Evolutionary conservation across 2,888 invertebrate species (phyloP).

Genomic region (Ctena decussata): DNA sequence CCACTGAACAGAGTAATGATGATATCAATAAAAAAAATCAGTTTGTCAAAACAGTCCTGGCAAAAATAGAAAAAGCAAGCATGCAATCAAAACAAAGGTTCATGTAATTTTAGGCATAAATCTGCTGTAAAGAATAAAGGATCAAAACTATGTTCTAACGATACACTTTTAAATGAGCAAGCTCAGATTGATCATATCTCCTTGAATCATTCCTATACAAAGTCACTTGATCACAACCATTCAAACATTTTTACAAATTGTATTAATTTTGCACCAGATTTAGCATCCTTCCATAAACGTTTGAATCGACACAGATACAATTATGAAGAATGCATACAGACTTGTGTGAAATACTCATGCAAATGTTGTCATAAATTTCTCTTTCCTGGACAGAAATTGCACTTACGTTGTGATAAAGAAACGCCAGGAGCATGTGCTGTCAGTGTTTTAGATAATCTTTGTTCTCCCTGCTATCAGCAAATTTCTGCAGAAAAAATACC

Average conservation of each 20-base stretch:
- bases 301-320: too few species aligned
- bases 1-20: too few species aligned
- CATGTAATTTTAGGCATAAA: too few species aligned
- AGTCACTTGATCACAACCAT: too few species aligned
- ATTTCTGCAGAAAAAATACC: constrained; percentile 27
- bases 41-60: background rate
- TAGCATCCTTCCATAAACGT: too few species aligned
- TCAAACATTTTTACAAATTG: too few species aligned
- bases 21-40: background rate
- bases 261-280: too few species aligned
- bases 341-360: background rate
- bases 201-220: too few species aligned
- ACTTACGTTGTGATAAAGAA: background rate
- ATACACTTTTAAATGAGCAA: background rate
- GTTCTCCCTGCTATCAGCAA: background rate
- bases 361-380: constrained; percentile 27
- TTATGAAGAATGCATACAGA: too few species aligned
- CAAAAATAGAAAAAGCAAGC: background rate
- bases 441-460: too few species aligned
- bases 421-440: too few species aligned
- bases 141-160: background rate
- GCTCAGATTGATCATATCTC: too few species aligned
- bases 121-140: background rate
- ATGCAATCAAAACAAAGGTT: background rate
- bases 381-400: background rate